Percentiles rank a stretch among this genome's conserved stretches.
These are phyloP conservation scores for Cheracebus regulus DNA, from an alignment of 2,797 vertebrate genomes.

Conservation along the genomic window DNA sequence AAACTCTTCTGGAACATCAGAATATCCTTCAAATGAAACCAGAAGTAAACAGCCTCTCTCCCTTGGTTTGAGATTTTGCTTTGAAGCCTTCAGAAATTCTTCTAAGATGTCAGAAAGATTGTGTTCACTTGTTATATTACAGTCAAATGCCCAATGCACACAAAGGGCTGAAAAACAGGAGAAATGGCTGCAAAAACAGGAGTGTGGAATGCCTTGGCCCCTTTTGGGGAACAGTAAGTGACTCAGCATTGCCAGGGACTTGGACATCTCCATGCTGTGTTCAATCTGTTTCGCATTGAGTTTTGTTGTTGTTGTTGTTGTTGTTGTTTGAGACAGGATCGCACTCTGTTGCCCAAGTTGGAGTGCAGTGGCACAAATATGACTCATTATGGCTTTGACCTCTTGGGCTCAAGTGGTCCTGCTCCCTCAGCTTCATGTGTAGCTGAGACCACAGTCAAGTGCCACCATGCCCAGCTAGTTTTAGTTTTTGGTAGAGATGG, in stretches of 20 bases:
- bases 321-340: background rate
- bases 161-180: background rate
- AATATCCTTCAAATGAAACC: slow-evolving; percentile 13
- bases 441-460: background rate
- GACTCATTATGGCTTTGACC: background rate
- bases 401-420: background rate
- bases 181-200: background rate
- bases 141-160: background rate
- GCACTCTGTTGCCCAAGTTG: background rate
- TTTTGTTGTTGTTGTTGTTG: background rate
- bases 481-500: background rate
- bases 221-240: background rate
- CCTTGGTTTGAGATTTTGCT: slow-evolving; percentile 10
- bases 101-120: background rate
- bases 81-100: background rate
- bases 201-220: background rate
- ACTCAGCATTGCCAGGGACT: background rate
- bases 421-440: background rate
- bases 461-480: background rate
- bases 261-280: background rate
- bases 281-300: background rate
- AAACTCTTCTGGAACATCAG: background rate
- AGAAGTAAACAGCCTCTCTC: background rate
- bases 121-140: background rate
- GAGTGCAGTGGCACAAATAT: background rate